phyloP scores from a whole-genome alignment of 2,797 vertebrate genomes.

The Euthynnus affinis region DNA sequence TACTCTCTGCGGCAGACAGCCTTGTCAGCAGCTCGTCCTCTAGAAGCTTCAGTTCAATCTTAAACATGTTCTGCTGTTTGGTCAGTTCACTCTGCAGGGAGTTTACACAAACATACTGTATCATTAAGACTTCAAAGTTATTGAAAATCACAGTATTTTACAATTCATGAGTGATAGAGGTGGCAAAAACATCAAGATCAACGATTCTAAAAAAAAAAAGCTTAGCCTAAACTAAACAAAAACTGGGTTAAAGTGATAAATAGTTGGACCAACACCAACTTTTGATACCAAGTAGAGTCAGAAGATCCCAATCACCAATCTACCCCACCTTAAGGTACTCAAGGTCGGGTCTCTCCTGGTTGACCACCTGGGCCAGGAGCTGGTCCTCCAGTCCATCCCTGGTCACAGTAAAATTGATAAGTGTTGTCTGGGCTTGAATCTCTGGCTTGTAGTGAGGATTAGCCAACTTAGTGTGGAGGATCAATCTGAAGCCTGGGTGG shows the following conservation, averaged over 20 bases:
- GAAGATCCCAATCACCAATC: background rate
- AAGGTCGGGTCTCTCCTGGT: conserved; percentile 84
- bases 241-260: background rate
- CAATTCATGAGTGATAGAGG: background rate
- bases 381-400: conserved; percentile 85
- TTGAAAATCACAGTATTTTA: background rate
- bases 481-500: conserved; percentile 84
- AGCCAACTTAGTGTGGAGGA: conserved; percentile 87
- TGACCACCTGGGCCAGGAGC: conserved; percentile 85
- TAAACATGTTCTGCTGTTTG: conserved; percentile 91
- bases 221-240: background rate
- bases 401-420: conserved; percentile 86
- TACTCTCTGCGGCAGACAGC: conserved; percentile 85
- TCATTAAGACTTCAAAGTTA: background rate
- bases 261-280: background rate
- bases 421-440: conserved; percentile 86
- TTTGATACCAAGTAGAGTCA: background rate
- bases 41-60: conserved; percentile 90
- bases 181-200: background rate
- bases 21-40: conserved; percentile 86
- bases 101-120: background rate
- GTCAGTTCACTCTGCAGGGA: conserved; percentile 82
- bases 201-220: background rate
- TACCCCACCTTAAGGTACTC: conserved; percentile 82
- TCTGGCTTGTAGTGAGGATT: conserved; percentile 86